Base-by-base conservation (phyloP, 2,888 invertebrate species). In the Tuberolachnus salignus region DNA sequence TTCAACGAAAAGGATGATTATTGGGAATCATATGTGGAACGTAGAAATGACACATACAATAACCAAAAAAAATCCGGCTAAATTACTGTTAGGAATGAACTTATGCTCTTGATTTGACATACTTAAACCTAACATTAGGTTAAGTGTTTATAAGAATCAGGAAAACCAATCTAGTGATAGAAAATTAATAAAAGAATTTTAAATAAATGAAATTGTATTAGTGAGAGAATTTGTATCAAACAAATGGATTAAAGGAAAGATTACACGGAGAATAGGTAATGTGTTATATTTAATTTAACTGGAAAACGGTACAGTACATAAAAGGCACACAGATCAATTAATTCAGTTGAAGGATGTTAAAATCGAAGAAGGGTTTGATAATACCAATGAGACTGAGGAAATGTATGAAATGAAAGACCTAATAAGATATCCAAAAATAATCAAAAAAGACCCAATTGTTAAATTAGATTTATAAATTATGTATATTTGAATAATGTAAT, bases 251-350 rank as follows among this genome's bases (percentile, higher is more conserved):
- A 55, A 42, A n/a, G 70, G 42, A 13, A 53, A 53, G 55, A 70
- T 70, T 16, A 57, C 42, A 42, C 70, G 34, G 21, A 53, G 57
- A 70, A 16, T 55, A 55, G 70, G 70, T 2, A 57, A 55, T 21
- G 34, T 70, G 42, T 23, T 57, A n/a, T 70, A 70, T 34, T 3
- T 70, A n/a, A 57, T 51, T 55, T n/a, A 70, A 70, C 19, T 55
- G n/a, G 51, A 26, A 42, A 70, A 23, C 55, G 55, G 70, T 4
- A 19, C 42, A 55, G 34, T 70, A 19, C 42, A 34, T 23, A 70
- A 70, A 34, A 53, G 55, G 11, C 34, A 34, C 34, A 34, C 6
- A 34, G 34, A 34, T 6, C 34, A 34, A 34, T 34, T 34, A 34
- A 34, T 34, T 4, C 3, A 34, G 6, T 6, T 34, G 34, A 34